Base-by-base conservation (phyloP, 2,888 invertebrate species). In the Conus canariensis region DNA sequence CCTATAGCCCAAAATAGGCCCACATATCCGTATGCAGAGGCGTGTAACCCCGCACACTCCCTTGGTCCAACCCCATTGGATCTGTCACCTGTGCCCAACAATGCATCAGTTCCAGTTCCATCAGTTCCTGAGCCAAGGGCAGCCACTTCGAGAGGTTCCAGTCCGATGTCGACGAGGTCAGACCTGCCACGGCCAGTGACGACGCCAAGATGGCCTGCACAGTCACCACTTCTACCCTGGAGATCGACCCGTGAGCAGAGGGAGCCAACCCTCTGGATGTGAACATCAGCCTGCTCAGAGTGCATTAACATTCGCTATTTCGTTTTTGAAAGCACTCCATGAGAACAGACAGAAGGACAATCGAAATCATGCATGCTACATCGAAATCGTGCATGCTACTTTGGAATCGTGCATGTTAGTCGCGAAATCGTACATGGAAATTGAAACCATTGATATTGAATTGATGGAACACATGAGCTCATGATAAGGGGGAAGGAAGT, bases 1-100 rank as follows among this genome's bases (percentile, higher is more conserved):
- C 8, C 58, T 12, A 60, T 9, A 22, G 8, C 85, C 85, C 60
- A 6, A 45, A 64, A 25, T 60, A 85, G 85, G 85, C 85, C 85
- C 85, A 60, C 12, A 12, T 12, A 25, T 14, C 85, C 25, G 64
- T 58, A 58, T 83, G 56, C 85, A 85, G 85, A 85, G 85, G 60
- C 56, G 85, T 64, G 4, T 85, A 25, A 25, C 30, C 85, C 60
- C 14, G 60, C 9, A 22, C 85, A 85, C 64, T 64, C 85, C 85
- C 85, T 30, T 16, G 56, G 25, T 22, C 59, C 64, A 85, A 25
- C 56, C 85, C 85, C 64, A 59, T n/a, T 12, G 25, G 10, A 60
- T 12, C 58, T 85, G 85, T 64, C 85, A 30, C 85, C 85, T 85
- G 85, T 85, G 25, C 85, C 85, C 14, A 25, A 1, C 14, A 7